Percentiles rank a stretch among this genome's conserved stretches.
Evolutionary conservation across 2,888 invertebrate species (phyloP).

Genomic region (Quadroppia sp.): DNA sequence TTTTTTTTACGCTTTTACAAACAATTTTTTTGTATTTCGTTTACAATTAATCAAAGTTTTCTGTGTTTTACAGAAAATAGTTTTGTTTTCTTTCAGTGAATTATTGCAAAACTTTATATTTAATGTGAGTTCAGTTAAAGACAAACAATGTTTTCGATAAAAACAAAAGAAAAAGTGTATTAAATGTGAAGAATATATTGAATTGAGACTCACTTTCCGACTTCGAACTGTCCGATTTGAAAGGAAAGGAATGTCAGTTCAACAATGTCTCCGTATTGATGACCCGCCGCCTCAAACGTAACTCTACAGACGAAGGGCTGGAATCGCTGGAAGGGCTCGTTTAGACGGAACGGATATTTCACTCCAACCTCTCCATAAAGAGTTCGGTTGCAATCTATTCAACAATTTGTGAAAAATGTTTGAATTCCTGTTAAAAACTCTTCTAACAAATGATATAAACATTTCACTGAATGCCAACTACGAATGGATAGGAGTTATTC

Average conservation of each 20-base stretch:
- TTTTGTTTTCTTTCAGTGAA: no score
- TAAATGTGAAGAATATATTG: no score
- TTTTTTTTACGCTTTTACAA: no score
- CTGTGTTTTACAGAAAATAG: no score
- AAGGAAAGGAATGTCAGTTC: slow-evolving; percentile 79
- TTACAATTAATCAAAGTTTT: no score
- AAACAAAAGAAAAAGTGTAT: not conserved
- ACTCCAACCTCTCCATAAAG: slow-evolving; percentile 74
- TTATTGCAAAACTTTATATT: no score
- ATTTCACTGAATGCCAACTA: no score
- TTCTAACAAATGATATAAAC: no score
- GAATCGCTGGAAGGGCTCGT: slow-evolving; percentile 68
- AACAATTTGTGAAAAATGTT: slow-evolving; percentile 10
- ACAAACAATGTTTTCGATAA: no score
- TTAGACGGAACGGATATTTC: slow-evolving; percentile 68
- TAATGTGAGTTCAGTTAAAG: no score
- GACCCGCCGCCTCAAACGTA: slow-evolving; percentile 75
- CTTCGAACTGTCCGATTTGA: slow-evolving; percentile 67
- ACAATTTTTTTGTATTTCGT: no score
- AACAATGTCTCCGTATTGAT: slow-evolving; percentile 73
- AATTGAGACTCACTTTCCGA: slow-evolving; percentile 43
- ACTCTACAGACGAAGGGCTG: slow-evolving; percentile 75
- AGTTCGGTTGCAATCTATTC: slow-evolving; percentile 72
- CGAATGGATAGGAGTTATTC: no score
- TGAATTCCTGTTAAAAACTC: slow-evolving; percentile 13